phyloP scores from a whole-genome alignment of 2,113 vertebrate species.

The Hymenochirus boettgeri region DNA sequence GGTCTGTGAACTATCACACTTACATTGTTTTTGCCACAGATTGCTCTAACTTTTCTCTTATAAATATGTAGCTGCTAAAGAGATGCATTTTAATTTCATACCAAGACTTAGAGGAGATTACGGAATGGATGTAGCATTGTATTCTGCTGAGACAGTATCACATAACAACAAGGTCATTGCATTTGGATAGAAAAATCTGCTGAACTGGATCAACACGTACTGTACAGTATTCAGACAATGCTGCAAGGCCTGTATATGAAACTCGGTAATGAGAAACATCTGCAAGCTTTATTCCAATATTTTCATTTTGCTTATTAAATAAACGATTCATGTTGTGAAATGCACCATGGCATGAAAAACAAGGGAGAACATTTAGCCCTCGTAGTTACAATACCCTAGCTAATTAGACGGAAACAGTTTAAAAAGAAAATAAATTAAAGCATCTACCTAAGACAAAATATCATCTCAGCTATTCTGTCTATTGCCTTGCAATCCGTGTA shows the following conservation, averaged over 20 bases:
- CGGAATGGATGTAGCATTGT: slow-evolving; percentile 17
- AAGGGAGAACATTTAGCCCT: slow-evolving; percentile 1
- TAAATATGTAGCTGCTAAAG: background rate
- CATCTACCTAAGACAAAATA: too few relatives aligned
- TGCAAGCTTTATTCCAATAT: slow-evolving; percentile 23
- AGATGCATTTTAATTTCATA: background rate
- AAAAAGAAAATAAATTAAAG: background rate
- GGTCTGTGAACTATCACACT: too few relatives aligned
- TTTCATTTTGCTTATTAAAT: slow-evolving; percentile 19
- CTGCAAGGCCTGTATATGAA: slow-evolving; percentile 23
- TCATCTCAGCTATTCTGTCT: too few relatives aligned
- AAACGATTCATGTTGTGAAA: slow-evolving; percentile 10
- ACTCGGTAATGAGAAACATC: slow-evolving; percentile 29
- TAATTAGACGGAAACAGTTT: background rate
- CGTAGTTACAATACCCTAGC: background rate
- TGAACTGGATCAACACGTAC: slow-evolving; percentile 23
- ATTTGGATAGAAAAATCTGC: slow-evolving; percentile 25
- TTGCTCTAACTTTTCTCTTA: too few relatives aligned
- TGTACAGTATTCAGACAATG: slow-evolving; percentile 20
- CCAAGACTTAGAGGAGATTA: slow-evolving; percentile 29
- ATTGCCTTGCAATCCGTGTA: too few relatives aligned
- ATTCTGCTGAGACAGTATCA: slow-evolving; percentile 12
- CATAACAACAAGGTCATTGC: slow-evolving; percentile 30
- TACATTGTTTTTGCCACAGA: too few relatives aligned
- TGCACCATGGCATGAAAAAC: slow-evolving; percentile 1